These are phyloP conservation scores for Congeria kusceri DNA, from an alignment of 2,888 invertebrate genomes.

Conservation along the genomic window DNA sequence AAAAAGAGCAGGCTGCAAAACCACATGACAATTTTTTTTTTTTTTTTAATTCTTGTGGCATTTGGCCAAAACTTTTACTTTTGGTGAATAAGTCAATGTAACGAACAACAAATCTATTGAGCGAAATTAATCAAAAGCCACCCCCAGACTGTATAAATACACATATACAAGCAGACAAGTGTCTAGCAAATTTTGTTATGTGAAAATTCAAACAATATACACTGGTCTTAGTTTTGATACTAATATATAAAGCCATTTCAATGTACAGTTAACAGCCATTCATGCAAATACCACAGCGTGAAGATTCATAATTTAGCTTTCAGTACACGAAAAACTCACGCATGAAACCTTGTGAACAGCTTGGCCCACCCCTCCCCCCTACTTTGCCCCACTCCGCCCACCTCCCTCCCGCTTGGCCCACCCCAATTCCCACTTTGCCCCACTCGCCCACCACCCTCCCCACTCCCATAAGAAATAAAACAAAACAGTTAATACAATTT, in stretches of 20 bases:
- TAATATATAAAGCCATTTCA: slow-evolving; percentile 61
- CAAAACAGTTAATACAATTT: no score
- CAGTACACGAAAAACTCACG: slow-evolving; percentile 54
- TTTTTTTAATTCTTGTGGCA: neutral
- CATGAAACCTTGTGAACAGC: slow-evolving; percentile 33
- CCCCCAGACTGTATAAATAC: slow-evolving; percentile 18
- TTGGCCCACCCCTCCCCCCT: no score
- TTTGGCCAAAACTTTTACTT: slow-evolving; percentile 13
- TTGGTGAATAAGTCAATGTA: slow-evolving; percentile 22
- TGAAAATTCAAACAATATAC: slow-evolving; percentile 55
- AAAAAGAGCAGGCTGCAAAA: slow-evolving; percentile 71
- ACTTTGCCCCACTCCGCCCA: no score
- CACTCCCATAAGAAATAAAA: no score
- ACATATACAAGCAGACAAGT: slow-evolving; percentile 50
- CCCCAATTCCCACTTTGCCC: no score
- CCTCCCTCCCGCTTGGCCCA: no score
- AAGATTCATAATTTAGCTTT: slow-evolving; percentile 58
- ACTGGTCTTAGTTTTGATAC: slow-evolving; percentile 49
- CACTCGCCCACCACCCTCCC: no score
- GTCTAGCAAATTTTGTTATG: slow-evolving; percentile 61
- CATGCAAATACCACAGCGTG: slow-evolving; percentile 66
- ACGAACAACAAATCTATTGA: slow-evolving; percentile 33
- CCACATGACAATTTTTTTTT: slow-evolving; percentile 77
- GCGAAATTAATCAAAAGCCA: slow-evolving; percentile 37
- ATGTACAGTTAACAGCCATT: slow-evolving; percentile 60